Conservation (phyloP, 2,797 vertebrate species). For the Vireo griseus region DNA sequence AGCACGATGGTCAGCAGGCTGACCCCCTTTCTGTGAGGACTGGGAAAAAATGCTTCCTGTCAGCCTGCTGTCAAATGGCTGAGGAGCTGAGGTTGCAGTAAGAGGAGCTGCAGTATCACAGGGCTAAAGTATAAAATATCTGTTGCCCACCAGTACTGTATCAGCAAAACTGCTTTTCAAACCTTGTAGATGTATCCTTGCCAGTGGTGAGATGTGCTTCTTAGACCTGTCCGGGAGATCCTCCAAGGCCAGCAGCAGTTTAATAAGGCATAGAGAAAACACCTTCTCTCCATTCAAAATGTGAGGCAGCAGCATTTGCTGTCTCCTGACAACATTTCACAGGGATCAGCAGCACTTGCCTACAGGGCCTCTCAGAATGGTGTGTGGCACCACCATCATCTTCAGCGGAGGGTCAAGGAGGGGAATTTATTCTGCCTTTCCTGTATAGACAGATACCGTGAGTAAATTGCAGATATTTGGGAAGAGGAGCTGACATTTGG, state of each 20-base stretch:
- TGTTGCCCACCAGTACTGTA: not conserved
- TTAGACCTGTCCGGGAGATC: not conserved
- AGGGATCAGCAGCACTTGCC: not conserved
- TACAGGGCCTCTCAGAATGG: accelerated
- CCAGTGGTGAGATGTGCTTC: not conserved
- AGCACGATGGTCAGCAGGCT: not conserved
- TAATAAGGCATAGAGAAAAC: not conserved
- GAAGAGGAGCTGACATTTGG: not conserved
- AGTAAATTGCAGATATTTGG: not conserved
- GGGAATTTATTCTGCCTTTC: not conserved
- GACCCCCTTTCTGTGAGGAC: not conserved
- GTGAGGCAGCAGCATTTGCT: not conserved
- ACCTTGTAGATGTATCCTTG: not conserved
- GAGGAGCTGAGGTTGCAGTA: not conserved
- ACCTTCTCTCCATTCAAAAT: not conserved
- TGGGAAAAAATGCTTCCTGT: not conserved
- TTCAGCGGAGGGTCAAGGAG: not conserved
- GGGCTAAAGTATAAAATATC: not conserved
- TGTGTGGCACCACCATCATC: not conserved
- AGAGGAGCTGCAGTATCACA: not conserved
- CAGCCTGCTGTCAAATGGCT: not conserved
- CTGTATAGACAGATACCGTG: not conserved
- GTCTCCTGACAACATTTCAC: not conserved
- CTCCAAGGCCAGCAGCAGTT: not conserved
- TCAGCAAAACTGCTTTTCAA: not conserved